These are phyloP conservation scores for Drosophila robusta DNA, from an alignment of 2,888 invertebrate genomes.

Conservation along the genomic window DNA sequence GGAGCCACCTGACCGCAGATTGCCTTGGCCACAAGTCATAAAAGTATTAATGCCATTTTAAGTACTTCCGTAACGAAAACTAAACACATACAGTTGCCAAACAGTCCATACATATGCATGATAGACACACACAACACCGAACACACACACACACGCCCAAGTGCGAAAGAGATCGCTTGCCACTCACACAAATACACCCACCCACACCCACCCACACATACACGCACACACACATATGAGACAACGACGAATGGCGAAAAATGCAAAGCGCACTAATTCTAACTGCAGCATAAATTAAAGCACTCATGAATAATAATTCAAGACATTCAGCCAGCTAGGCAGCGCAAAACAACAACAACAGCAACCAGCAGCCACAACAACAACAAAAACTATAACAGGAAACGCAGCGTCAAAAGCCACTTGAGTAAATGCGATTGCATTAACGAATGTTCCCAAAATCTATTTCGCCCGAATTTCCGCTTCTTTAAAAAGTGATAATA, in stretches of 20 bases:
- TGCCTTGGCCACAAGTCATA: constrained; percentile 75
- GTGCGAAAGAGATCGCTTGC: too few relatives aligned
- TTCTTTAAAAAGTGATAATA: not conserved
- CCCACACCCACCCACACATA: too few relatives aligned
- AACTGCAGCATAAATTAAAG: constrained; percentile 80
- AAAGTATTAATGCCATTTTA: constrained; percentile 77
- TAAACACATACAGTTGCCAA: constrained; percentile 45
- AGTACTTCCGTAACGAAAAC: constrained; percentile 75
- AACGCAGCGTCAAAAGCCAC: constrained; percentile 61
- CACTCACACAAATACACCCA: not conserved
- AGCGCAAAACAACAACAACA: constrained; percentile 18
- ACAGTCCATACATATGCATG: constrained; percentile 21
- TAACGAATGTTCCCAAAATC: constrained; percentile 25
- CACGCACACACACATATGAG: constrained; percentile 14
- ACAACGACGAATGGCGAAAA: constrained; percentile 55
- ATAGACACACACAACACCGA: constrained; percentile 8
- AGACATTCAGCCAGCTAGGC: constrained; percentile 57
- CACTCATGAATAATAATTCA: constrained; percentile 79
- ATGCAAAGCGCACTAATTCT: constrained; percentile 75
- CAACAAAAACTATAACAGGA: constrained; percentile 23
- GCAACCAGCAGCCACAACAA: constrained; percentile 1
- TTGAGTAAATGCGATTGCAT: constrained; percentile 61
- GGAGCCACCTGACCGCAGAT: constrained; percentile 73
- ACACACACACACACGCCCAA: constrained; percentile 1
- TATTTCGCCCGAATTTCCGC: constrained; percentile 16